A percentile compares a stretch with the other conserved stretches of the same genome.
Conservation (phyloP, 2,888 invertebrate genomes). For the Lasioglossum oenotherae region DNA sequence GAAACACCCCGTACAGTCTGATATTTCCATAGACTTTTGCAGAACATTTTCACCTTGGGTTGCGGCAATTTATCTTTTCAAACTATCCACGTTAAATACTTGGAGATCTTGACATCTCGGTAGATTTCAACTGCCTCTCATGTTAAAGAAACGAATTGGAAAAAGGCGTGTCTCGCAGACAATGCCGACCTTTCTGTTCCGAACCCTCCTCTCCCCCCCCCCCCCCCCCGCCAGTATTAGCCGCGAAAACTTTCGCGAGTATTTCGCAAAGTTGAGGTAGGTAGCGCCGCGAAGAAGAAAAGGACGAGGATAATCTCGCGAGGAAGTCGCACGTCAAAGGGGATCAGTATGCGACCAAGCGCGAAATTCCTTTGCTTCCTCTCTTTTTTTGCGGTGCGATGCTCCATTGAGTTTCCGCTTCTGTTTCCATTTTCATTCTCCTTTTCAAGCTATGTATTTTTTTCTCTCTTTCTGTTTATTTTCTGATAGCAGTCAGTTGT, state of each 20-base stretch:
- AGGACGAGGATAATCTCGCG: slow-evolving; percentile 41
- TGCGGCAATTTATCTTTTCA: slow-evolving; percentile 10
- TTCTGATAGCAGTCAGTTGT: not conserved
- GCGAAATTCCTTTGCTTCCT: slow-evolving; percentile 51
- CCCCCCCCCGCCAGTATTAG: not conserved
- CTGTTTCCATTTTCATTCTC: slow-evolving; percentile 34
- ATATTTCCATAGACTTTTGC: not conserved
- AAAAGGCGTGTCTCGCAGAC: slow-evolving; percentile 18
- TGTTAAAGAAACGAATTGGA: slow-evolving; percentile 21
- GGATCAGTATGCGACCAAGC: slow-evolving; percentile 55
- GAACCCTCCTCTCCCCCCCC: too few species aligned
- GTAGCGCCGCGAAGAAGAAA: slow-evolving; percentile 13
- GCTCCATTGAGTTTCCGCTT: slow-evolving; percentile 14
- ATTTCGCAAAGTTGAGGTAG: slow-evolving; percentile 34
- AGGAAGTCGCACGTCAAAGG: slow-evolving; percentile 54
- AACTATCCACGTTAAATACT: not conserved
- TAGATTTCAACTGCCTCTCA: not conserved
- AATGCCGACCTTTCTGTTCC: slow-evolving; percentile 24
- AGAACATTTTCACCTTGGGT: not conserved
- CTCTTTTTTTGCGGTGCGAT: slow-evolving; percentile 30
- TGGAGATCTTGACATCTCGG: not conserved
- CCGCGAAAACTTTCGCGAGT: slow-evolving; percentile 30
- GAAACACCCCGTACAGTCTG: too few species aligned
- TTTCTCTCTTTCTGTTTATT: not conserved
- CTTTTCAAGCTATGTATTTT: slow-evolving; percentile 16